Evolutionary conservation across 2,888 invertebrate genomes (phyloP).

Genomic region (Nycteola revayana): DNA sequence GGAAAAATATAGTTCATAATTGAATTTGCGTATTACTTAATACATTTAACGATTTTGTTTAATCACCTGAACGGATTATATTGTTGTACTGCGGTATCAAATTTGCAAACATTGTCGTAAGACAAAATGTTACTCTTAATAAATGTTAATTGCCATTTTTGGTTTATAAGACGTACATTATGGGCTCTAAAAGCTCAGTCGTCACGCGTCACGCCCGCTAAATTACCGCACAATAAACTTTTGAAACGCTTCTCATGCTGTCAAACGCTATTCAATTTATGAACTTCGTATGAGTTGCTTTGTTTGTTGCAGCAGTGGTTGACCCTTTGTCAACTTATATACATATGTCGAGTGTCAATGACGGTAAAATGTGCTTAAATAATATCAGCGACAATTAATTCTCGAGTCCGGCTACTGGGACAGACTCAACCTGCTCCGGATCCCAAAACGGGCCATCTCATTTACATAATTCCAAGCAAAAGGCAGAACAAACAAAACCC

Average conservation of each 20-base stretch:
- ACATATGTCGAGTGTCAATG: slow-evolving; percentile 51
- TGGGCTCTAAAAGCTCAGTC: not conserved
- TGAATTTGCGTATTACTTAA: no score
- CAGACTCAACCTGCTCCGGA: slow-evolving; percentile 8
- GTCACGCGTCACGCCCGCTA: slow-evolving; percentile 47
- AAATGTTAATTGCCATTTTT: no score
- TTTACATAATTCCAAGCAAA: slow-evolving; percentile 64
- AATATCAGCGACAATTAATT: slow-evolving; percentile 15
- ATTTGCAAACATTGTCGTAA: no score
- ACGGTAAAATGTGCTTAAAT: slow-evolving; percentile 28
- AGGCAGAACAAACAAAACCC: slow-evolving; percentile 65
- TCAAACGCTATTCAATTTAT: slow-evolving; percentile 37
- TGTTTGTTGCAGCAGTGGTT: slow-evolving; percentile 33
- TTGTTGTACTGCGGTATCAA: no score
- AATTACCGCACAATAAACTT: slow-evolving; percentile 43
- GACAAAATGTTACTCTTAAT: no score
- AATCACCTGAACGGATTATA: no score
- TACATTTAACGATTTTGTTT: no score
- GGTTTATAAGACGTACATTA: no score
- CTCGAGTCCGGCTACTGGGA: not conserved
- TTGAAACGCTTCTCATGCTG: slow-evolving; percentile 38
- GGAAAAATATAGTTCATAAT: no score
- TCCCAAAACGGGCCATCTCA: slow-evolving; percentile 39
- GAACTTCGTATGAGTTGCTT: slow-evolving; percentile 28
- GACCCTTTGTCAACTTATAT: slow-evolving; percentile 35